A percentile compares a stretch with the other conserved stretches of the same genome.
Conservation (phyloP, 2,113 vertebrate genomes). For the Oriolus oriolus region DNA sequence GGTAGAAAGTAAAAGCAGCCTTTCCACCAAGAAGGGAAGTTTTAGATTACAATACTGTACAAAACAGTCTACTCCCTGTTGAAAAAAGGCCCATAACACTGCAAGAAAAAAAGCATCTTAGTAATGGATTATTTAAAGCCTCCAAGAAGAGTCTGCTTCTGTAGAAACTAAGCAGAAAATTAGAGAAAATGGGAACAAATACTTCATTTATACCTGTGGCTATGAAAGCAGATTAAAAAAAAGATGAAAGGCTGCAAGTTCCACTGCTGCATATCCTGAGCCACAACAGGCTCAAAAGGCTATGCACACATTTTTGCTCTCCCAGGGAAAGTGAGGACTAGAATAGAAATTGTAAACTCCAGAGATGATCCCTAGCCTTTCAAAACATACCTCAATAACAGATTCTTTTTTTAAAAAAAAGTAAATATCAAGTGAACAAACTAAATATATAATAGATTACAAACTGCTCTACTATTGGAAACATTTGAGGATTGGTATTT, state of each 20-base stretch:
- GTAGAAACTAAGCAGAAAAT: constrained; percentile 47
- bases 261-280: neutral
- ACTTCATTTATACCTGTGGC: constrained; percentile 29
- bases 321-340: neutral
- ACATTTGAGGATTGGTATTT: neutral
- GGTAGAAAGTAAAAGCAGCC: neutral
- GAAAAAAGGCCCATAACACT: neutral
- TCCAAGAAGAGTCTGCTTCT: neutral
- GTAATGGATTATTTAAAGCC: constrained; percentile 37
- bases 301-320: neutral
- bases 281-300: neutral
- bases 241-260: constrained; percentile 18
- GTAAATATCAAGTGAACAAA: neutral
- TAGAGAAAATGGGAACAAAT: constrained; percentile 49
- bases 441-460: neutral
- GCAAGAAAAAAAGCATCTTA: neutral
- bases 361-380: neutral
- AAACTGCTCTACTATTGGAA: neutral
- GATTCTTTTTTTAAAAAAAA: neutral
- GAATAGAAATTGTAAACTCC: neutral
- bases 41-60: neutral
- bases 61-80: neutral
- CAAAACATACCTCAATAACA: neutral
- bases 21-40: neutral
- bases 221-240: neutral